Evolutionary conservation across 1,140 invertebrate species (phyloP).

Genomic region (Brachionus plicatilis): DNA sequence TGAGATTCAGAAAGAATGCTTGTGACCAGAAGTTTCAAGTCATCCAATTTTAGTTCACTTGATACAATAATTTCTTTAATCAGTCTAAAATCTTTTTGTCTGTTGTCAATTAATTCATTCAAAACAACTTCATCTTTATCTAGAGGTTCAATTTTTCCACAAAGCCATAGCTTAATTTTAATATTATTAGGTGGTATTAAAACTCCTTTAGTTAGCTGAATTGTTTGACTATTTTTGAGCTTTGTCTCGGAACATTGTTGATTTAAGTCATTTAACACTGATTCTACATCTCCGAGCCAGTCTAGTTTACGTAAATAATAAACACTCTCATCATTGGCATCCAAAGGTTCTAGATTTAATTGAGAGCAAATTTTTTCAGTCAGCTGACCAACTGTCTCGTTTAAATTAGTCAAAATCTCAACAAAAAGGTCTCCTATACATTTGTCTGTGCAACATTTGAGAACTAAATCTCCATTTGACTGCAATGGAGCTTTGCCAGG

Average conservation of each 20-base stretch:
- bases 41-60: not conserved
- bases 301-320: constrained; percentile 10
- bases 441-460: constrained; percentile 2
- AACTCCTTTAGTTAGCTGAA: not conserved
- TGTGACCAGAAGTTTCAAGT: not conserved
- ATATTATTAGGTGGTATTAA: not conserved
- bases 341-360: not conserved
- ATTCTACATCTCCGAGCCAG: constrained; percentile 15
- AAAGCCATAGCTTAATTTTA: not conserved
- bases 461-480: not conserved
- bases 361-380: not conserved
- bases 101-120: not conserved
- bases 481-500: not conserved
- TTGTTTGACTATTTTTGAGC: not conserved
- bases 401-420: not conserved
- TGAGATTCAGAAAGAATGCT: not conserved
- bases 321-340: not conserved
- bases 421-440: not conserved
- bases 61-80: constrained; percentile 9
- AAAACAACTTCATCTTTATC: not conserved
- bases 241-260: not conserved
- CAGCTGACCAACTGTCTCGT: not conserved
- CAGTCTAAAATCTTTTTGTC: not conserved
- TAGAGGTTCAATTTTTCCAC: not conserved
- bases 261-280: not conserved